Percentiles rank a stretch among this genome's conserved stretches.
Conservation (phyloP, 2,888 invertebrate species). For the Ditylenchus weischeri region DNA sequence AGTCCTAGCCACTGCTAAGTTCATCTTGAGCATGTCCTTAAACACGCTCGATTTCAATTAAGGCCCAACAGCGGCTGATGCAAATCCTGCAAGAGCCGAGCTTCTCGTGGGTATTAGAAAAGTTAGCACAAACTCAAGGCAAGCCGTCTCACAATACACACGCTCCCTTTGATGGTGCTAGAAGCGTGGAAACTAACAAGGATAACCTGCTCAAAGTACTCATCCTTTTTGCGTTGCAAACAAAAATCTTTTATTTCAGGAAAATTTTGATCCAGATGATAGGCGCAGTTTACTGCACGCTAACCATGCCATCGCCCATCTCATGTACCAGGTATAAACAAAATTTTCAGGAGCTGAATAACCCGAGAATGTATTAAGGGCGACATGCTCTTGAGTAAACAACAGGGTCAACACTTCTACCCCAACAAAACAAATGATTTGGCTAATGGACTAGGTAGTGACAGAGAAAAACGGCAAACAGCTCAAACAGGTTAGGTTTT, state of each 20-base stretch:
- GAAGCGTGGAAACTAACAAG: neutral
- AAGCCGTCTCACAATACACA: neutral
- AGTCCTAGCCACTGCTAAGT: too few species aligned
- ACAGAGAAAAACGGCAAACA: too few species aligned
- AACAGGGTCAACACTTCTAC: too few species aligned
- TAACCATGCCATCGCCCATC: neutral
- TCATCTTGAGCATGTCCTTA: too few species aligned
- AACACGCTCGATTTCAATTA: neutral
- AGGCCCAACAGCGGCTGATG: slow-evolving; percentile 2
- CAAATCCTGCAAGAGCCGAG: neutral
- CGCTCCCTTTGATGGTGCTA: too few species aligned
- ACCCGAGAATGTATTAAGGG: too few species aligned
- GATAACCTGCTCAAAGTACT: neutral
- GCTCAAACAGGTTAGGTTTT: too few species aligned
- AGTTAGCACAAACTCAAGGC: neutral
- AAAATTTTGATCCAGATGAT: neutral
- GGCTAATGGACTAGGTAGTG: too few species aligned
- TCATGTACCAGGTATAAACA: slow-evolving; percentile 6
- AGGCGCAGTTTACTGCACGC: neutral
- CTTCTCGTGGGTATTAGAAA: neutral
- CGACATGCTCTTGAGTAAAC: too few species aligned
- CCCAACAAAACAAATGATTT: too few species aligned
- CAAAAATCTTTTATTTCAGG: neutral
- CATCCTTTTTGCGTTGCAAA: too few species aligned
- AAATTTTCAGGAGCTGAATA: too few species aligned